Base-by-base conservation (phyloP, 2,797 vertebrate genomes). In the Rhinella marina region DNA sequence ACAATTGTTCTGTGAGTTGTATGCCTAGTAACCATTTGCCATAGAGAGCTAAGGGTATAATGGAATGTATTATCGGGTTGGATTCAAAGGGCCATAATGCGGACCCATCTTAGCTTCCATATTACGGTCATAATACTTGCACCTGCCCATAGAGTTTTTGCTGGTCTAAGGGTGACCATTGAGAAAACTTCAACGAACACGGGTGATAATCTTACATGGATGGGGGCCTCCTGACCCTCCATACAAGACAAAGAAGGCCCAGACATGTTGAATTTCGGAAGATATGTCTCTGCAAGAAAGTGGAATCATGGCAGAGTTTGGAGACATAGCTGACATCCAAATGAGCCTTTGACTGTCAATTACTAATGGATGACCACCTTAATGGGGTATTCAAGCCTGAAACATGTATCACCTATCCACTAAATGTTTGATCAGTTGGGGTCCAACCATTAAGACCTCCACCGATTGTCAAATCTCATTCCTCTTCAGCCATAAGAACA, bases 21-120 rank as follows among this genome's bases (percentile, higher is more conserved):
- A 7, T 52, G 72, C n/a, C 50, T 75, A 50, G 72, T 75, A 52
- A 52, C 73, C 48, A 76, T 76, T 52, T 77, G 75, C 48, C 75
- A 25, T 77, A 77, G 73, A 76, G 73, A 76, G 41, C 41, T 11
- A 50, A 76, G 48, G 48, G 73, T 5, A 11, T 50, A n/a, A n/a
- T 52, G 73, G 73, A 52, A n/a, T n/a, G 21, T 3, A 23, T 77
- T 7, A 77, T 13, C 21, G 17, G 41, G 11, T 3, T 12, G 11
- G 41, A 12, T 75, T 50, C 11, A 8, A 8, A 50, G 48, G 75
- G 75, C 16, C 75, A 77, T 14, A 25, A 16, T 54, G 6, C 19
- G 16, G 68, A 9, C 7, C 19, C 17, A 72, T 17, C 41, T 72
- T 77, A 77, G 48, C 50, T 54, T 25, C 50, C 11, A 54, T 54